Conservation (phyloP, 2,113 vertebrate genomes). For the Platichthys flesus region DNA sequence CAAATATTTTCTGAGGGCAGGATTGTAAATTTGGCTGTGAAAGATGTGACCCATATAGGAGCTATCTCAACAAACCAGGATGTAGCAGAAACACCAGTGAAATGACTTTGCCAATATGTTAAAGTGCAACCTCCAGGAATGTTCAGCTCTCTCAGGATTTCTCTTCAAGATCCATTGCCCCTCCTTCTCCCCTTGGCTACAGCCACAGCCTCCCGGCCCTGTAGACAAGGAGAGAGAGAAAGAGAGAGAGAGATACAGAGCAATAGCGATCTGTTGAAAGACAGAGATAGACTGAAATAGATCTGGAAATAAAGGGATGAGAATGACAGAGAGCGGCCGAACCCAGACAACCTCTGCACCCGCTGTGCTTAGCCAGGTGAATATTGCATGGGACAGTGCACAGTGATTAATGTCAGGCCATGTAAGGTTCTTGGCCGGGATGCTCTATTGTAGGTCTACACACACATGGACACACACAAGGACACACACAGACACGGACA, state of each 20-base stretch:
- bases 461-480: conserved; percentile 32
- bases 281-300: conserved; percentile 44
- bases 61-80: conserved; percentile 1
- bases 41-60: conserved; percentile 8
- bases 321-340: conserved; percentile 46
- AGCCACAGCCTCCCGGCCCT: not conserved
- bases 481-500: too few species aligned
- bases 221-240: conserved; percentile 7
- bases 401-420: conserved; percentile 75
- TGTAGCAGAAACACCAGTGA: conserved; percentile 6
- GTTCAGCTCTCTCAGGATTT: conserved; percentile 36
- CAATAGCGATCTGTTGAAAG: not conserved
- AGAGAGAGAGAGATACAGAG: not conserved
- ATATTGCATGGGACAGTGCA: conserved; percentile 65
- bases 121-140: conserved; percentile 20
- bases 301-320: conserved; percentile 38
- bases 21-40: conserved; percentile 3
- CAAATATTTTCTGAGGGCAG: not conserved
- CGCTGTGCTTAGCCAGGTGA: conserved; percentile 68
- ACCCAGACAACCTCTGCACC: conserved; percentile 51
- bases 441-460: conserved; percentile 30
- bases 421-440: conserved; percentile 59
- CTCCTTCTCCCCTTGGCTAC: conserved; percentile 1
- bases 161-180: conserved; percentile 12
- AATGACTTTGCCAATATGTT: conserved; percentile 4